phyloP scores from a whole-genome alignment of 2,888 invertebrate genomes.

The Dicranocentrus wangi region DNA sequence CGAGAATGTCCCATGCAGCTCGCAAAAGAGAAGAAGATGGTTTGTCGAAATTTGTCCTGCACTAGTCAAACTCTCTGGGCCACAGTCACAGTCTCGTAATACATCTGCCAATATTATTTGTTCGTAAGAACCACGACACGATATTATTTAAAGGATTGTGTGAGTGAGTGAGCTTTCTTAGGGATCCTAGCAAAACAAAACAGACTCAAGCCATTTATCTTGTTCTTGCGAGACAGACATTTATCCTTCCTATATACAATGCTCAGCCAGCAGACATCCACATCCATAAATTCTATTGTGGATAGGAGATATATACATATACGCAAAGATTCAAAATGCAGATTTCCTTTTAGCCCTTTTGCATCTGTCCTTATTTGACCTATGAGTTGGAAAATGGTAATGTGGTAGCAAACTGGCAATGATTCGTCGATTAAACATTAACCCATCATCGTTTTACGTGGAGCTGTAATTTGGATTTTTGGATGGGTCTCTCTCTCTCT shows the following conservation, averaged over 20 bases:
- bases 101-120: background rate
- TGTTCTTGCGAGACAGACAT: slow-evolving; percentile 2
- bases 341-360: background rate
- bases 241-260: background rate
- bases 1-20: no score
- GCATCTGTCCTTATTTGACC: slow-evolving; percentile 8
- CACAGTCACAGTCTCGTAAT: no score
- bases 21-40: no score
- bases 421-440: background rate
- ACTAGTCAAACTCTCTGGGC: no score
- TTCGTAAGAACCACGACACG: no score
- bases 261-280: background rate
- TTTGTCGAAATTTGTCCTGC: no score
- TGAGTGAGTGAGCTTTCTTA: no score
- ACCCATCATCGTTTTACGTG: background rate
- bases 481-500: no score
- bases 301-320: no score
- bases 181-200: background rate
- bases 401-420: background rate
- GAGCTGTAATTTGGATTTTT: background rate
- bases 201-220: slow-evolving; percentile 19
- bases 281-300: background rate
- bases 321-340: no score
- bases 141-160: no score
- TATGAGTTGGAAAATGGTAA: background rate